Conservation (phyloP, 2,888 invertebrate species). For the Leptopterna dolabrata region DNA sequence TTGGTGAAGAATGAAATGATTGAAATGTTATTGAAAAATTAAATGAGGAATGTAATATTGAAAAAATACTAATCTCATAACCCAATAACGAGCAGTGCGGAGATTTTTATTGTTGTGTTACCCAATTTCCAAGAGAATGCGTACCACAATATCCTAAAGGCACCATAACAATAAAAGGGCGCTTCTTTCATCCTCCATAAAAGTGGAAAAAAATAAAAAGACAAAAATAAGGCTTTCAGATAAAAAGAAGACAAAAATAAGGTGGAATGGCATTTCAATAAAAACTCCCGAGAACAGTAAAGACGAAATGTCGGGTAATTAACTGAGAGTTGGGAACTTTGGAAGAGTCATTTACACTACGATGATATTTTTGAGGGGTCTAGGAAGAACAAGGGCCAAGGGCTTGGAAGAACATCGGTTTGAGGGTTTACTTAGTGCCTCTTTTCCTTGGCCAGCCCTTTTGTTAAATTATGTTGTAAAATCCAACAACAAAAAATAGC, state of each 20-base stretch:
- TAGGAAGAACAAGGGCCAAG: background rate
- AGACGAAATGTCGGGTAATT: slow-evolving; percentile 3
- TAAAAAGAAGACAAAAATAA: background rate
- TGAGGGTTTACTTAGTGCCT: slow-evolving; percentile 11
- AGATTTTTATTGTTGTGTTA: background rate
- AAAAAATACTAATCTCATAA: background rate
- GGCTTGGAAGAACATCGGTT: background rate
- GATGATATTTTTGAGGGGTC: background rate
- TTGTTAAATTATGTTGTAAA: slow-evolving; percentile 3
- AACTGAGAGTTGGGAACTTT: slow-evolving; percentile 7
- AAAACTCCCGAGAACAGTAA: background rate
- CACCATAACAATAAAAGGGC: background rate
- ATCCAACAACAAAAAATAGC: slow-evolving; percentile 6
- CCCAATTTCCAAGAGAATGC: no score
- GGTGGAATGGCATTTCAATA: background rate
- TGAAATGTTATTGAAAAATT: no score
- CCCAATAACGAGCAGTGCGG: background rate
- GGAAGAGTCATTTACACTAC: background rate
- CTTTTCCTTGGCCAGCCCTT: background rate
- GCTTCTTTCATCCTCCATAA: slow-evolving; percentile 4
- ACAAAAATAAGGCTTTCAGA: background rate
- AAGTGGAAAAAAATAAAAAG: background rate
- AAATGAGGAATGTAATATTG: background rate
- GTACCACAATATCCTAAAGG: background rate
- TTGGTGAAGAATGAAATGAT: no score